phyloP scores from a whole-genome alignment of 2,113 vertebrate genomes.

The Ptilonorhynchus violaceus region DNA sequence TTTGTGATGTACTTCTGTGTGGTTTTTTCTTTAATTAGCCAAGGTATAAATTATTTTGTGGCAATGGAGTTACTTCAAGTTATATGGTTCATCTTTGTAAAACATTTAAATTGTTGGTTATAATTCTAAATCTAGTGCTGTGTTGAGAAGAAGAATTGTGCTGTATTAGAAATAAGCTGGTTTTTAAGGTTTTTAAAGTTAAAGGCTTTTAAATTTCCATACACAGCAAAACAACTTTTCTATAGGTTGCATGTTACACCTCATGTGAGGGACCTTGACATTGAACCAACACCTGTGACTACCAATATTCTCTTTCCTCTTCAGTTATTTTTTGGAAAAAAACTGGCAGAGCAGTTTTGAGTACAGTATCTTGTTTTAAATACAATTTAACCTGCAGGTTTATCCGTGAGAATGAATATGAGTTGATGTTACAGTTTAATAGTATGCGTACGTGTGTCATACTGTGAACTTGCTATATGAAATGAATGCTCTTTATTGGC shows the following conservation, averaged over 20 bases:
- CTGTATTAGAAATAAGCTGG: not conserved
- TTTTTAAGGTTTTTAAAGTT: not conserved
- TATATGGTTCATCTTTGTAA: not conserved
- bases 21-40: not conserved
- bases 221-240: not conserved
- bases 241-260: not conserved
- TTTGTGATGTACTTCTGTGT: not conserved
- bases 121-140: not conserved
- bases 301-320: not conserved
- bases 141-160: not conserved
- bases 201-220: not conserved
- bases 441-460: not conserved
- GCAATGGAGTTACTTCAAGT: not conserved
- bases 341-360: not conserved
- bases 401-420: not conserved
- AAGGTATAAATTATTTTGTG: not conserved
- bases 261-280: not conserved
- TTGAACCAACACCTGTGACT: not conserved
- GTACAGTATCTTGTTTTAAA: not conserved
- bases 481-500: not conserved
- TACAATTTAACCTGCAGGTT: rapidly evolving
- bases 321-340: not conserved
- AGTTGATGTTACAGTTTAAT: not conserved
- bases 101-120: not conserved
- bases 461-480: not conserved